Evolutionary conservation across 2,797 vertebrate species (phyloP).

Genomic region (Crenuchus spilurus): DNA sequence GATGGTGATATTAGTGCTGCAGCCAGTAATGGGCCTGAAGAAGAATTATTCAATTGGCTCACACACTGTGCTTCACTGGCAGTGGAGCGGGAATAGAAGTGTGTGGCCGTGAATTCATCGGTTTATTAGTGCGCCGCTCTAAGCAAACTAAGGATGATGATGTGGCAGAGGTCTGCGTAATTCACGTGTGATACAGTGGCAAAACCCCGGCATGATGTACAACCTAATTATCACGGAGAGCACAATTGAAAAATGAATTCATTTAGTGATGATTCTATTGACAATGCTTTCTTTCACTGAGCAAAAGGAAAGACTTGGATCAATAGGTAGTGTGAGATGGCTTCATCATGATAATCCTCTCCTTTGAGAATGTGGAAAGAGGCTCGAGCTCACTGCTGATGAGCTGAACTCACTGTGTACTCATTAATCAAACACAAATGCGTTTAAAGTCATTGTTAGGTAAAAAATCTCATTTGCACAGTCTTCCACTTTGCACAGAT

Average conservation of each 20-base stretch:
- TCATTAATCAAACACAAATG: constrained; percentile 41
- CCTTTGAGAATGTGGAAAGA: constrained; percentile 61
- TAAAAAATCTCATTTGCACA: background rate
- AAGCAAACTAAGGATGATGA: constrained; percentile 43
- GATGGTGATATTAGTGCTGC: constrained; percentile 72
- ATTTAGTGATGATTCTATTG: constrained; percentile 74
- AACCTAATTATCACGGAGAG: constrained; percentile 68
- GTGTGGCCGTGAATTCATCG: constrained; percentile 60
- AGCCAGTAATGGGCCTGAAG: constrained; percentile 70
- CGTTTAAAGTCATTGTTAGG: no score
- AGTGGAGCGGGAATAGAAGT: constrained; percentile 52
- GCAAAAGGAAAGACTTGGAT: constrained; percentile 70
- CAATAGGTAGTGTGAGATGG: constrained; percentile 69
- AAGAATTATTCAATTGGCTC: constrained; percentile 75
- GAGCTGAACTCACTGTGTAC: constrained; percentile 11
- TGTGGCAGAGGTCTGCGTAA: constrained; percentile 29
- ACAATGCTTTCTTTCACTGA: constrained; percentile 69
- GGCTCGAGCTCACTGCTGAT: constrained; percentile 25
- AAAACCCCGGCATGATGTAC: constrained; percentile 56
- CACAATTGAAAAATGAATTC: constrained; percentile 68
- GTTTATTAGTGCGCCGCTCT: constrained; percentile 48
- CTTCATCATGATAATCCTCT: constrained; percentile 69
- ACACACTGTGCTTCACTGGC: constrained; percentile 66
- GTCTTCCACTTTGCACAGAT: no score
- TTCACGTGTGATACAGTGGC: constrained; percentile 43